Base-by-base conservation (phyloP, 2,888 invertebrate genomes). In the Phyto melanocephala region DNA sequence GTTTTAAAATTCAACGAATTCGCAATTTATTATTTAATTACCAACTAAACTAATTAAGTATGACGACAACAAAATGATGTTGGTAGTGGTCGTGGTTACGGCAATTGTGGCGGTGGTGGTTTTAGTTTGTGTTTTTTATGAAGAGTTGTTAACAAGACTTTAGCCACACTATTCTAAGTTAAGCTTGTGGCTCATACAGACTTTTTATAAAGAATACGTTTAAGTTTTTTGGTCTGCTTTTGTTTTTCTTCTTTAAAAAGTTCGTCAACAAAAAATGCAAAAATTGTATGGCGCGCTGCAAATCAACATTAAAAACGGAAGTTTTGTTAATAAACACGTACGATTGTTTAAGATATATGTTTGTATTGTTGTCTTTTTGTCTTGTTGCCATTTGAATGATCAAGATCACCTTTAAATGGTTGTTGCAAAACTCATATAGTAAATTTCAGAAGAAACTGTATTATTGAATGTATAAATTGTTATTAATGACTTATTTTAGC, bases 291-390 rank as follows among this genome's bases (percentile, higher is more conserved):
- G 17, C 20, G 35, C 24, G 67, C 62, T 37, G 15, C 2, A 52
- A 35, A 68, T 37, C 24, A 40, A 28, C 37, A 24, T 52, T 47
- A 45, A 50, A 37, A 42, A 33, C 60, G 72, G 79, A 81, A 72
- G 60, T 77, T 68, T 35, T 47, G 11, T 20, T 22, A 77, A 63
- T 54, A 45, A 62, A 28, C 84, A 84, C 84, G 84, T 84, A 77
- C 67, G 45, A 81, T 58, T 37, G 54, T 72, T 71, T 68, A 13
- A 80, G 40, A 65, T 50, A 50, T 24, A 52, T 15, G 10, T 24
- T 15, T 54, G 17, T 42, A 15, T n/a, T n/a, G n/a, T n/a, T n/a
- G n/a, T n/a, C n/a, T n/a, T n/a, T 35, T 35, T 15, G 35, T 15
- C 7, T 15, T 52, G 37, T 37, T 40, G 15, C 33, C 7, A 54